These are phyloP conservation scores for Desmophyllum pertusum DNA, from an alignment of 92 coral and sea anemone genomes.

Conservation along the genomic window DNA sequence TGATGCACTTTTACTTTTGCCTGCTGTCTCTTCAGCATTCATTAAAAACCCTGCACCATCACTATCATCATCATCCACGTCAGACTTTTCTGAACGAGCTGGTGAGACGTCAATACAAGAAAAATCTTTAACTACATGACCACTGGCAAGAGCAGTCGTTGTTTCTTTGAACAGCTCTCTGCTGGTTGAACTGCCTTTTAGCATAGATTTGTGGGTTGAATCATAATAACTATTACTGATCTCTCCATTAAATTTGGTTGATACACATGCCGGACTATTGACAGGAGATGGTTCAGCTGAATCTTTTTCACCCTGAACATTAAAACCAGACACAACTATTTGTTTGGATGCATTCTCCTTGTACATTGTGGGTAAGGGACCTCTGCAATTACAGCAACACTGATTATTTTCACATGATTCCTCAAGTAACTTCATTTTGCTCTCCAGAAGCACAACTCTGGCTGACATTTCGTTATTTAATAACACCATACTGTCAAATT, in stretches of 20 bases:
- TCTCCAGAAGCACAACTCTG: conserved; percentile 87
- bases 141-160: not conserved
- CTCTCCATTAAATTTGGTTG: not conserved
- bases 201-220: not conserved
- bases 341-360: not conserved
- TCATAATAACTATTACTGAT: not conserved
- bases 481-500: conserved; percentile 58
- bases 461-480: conserved; percentile 88
- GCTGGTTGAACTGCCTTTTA: not conserved
- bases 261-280: not conserved
- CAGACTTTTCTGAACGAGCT: conserved; percentile 52
- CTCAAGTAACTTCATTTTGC: conserved; percentile 78
- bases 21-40: too few relatives aligned
- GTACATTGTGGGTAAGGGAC: not conserved
- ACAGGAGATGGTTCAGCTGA: not conserved
- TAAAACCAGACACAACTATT: conserved; percentile 41
- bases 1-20: conserved; percentile 10
- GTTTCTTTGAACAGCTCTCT: conserved; percentile 24
- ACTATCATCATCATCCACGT: conserved; percentile 26
- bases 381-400: conserved; percentile 27
- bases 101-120: not conserved
- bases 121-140: not conserved
- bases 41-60: too few relatives aligned
- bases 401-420: conserved; percentile 60
- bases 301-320: not conserved